These are phyloP conservation scores for Lepidurus arcticus DNA, from an alignment of 1,140 invertebrate species.

Conservation along the genomic window DNA sequence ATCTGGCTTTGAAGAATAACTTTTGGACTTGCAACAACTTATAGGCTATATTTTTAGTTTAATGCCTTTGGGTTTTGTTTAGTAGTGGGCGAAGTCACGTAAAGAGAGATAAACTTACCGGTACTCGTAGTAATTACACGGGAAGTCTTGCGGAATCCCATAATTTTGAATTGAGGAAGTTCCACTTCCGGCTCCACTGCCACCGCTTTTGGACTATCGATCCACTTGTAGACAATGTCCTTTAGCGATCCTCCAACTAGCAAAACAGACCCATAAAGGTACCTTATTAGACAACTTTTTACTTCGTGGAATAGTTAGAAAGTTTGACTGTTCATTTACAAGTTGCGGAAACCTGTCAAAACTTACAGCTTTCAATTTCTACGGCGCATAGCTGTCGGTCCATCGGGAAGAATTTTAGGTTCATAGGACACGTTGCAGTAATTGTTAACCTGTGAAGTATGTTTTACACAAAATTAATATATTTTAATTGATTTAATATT, in stretches of 20 bases:
- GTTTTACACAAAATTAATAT: conserved; percentile 43
- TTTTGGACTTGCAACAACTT: too few species aligned
- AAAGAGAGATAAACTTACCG: conserved; percentile 34
- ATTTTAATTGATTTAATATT: not conserved
- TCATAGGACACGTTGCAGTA: conserved; percentile 95
- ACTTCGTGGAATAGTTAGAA: not conserved
- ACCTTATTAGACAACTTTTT: not conserved
- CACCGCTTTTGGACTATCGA: conserved; percentile 83
- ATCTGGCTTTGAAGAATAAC: too few species aligned
- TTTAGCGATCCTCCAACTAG: conserved; percentile 95
- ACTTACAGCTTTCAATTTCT: conserved; percentile 98
- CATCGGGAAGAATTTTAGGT: conserved; percentile 95
- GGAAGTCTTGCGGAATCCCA: conserved; percentile 41
- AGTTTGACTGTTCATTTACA: not conserved
- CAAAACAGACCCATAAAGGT: conserved; percentile 42
- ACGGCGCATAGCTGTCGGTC: conserved; percentile 93
- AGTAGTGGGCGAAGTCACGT: not conserved
- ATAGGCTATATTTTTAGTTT: not conserved
- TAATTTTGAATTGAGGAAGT: conserved; percentile 82
- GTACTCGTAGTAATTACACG: conserved; percentile 36
- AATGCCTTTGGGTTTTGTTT: not conserved
- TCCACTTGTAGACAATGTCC: conserved; percentile 94
- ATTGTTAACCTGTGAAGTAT: conserved; percentile 74
- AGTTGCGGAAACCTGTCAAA: conserved; percentile 26
- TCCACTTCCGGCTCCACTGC: conserved; percentile 87